Conservation (phyloP, 2,113 vertebrate species). For the Phalacrocorax pelagicus region DNA sequence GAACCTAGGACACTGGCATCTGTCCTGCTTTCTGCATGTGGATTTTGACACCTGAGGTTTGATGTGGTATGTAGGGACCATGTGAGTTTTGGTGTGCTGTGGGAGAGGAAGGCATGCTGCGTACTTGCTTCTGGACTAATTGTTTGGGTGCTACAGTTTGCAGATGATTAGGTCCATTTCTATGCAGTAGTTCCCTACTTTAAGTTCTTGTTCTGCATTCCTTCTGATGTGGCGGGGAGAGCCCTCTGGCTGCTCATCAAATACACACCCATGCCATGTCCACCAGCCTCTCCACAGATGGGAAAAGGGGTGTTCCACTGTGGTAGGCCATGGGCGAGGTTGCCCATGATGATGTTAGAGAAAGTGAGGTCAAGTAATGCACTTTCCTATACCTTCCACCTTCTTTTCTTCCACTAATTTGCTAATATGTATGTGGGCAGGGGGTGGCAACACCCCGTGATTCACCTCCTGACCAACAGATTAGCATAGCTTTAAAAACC, state of each 20-base stretch:
- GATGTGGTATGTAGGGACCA: neutral
- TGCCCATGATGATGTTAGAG: neutral
- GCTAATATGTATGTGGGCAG: constrained; percentile 1
- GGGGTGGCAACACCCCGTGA: constrained; percentile 40
- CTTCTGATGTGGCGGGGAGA: neutral
- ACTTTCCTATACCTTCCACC: neutral
- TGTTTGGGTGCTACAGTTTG: neutral
- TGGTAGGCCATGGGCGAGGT: neutral
- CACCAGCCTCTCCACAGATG: neutral
- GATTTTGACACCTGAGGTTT: neutral
- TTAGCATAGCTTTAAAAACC: neutral
- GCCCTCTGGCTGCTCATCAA: neutral
- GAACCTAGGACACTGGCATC: neutral
- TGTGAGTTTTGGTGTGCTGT: neutral
- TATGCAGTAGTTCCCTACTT: neutral
- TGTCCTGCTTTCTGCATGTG: neutral
- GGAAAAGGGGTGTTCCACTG: neutral
- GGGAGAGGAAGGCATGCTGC: neutral
- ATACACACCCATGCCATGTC: neutral
- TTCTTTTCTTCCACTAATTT: neutral
- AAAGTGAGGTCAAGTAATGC: neutral
- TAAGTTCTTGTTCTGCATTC: neutral
- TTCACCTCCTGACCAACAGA: constrained; percentile 47
- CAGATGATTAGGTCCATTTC: neutral
- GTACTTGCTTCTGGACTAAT: neutral